Base-by-base conservation (phyloP, 2,888 invertebrate species). In the Taphrorychus bicolor region DNA sequence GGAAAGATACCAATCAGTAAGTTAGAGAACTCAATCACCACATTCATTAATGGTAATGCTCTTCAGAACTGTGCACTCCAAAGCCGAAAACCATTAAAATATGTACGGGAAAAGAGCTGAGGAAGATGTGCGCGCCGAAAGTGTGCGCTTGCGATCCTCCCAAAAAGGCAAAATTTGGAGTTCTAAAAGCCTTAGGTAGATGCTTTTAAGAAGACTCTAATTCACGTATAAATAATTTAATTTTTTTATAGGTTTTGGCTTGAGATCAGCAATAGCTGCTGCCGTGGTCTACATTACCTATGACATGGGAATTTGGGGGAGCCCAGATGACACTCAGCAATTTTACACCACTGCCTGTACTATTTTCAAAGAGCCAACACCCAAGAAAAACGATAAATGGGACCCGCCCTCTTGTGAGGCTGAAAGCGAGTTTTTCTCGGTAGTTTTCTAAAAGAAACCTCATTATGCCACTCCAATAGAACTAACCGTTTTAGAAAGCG, bases 281-380 rank as follows among this genome's bases (percentile, higher is more conserved):
- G 82, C 80, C 17, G 74, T 82, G 14, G 75, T 83, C 45, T 84
- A 82, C 68, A 80, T 82, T 75, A 82, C 82, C 0, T 79, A 78
- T 14, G 78, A 81, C 66, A 78, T 83, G 65, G 84, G 84, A 9
- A 66, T 84, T 7, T 84, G 85, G 85, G 83, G 84, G 0, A 78
- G 78, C 58, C 73, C 80, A 5, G 75, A 76, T 19, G 77, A 82
- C 52, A 81, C 82, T 5, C 82, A 83, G 70, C 74, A 81, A 9
- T 69, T 84, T 18, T 84, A 82, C 69, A 71, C 70, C 16, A 75
- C 70, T 14, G 72, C 76, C 9, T 78, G 79, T 32, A 66, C 73
- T 0, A 52, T 72, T 1, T 69, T 74, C 14, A 68, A 66, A 9
- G 57, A 61, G 4, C 72, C 75, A 3, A 24, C 21, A 7, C 67